Evolutionary conservation across 2,797 vertebrate genomes (phyloP), one percentile per base, ranked within the genome.

Genomic region (Aotus griseimembra): DNA sequence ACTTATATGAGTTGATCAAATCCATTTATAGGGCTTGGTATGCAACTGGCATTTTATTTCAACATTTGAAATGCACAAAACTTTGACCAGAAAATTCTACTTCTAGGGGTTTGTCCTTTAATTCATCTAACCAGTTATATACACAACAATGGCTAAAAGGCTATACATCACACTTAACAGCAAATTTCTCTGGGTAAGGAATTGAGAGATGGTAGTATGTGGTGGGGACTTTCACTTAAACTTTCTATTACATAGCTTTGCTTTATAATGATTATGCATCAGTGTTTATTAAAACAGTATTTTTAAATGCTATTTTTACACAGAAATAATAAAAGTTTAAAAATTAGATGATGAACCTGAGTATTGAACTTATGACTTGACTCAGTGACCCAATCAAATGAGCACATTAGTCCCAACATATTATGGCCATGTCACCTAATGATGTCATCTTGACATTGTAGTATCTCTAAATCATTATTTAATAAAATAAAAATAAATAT

Each of bases 401-500:
- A 80, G 11, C 50, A 36, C 75, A 46, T 41, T 81, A 76, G 50
- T 24, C 4, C 39, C 41, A 55, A 72, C 19, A 28, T 67, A 88
- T 48, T 39, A 84, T 17, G 24, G 46, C 75, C 73, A 57, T 44
- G 39, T 83, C 79, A 90, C 58, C 77, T 52, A 96, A 75, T 30
- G 26, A 44, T 67, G 33, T 77, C 11, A 5, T 80, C 70, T 91
- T 81, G 39, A 93, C 44, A 39, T 73, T 33, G 10, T 36, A 55
- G 72, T 73, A 61, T 73, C 44, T 95, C 82, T 75, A 64, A 94
- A 88, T 73, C 44, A 81, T 44, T 93, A 77, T 92, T 73, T 67
- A 88, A 88, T 92, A 33, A 75, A 81, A 88, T 57, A 64, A 90
- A 92, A 90, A 93, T 50, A 94, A 97, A 90, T 46, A 86, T 75